Base-by-base conservation (phyloP, 2,888 invertebrate genomes). In the Adelognathus sp. region DNA sequence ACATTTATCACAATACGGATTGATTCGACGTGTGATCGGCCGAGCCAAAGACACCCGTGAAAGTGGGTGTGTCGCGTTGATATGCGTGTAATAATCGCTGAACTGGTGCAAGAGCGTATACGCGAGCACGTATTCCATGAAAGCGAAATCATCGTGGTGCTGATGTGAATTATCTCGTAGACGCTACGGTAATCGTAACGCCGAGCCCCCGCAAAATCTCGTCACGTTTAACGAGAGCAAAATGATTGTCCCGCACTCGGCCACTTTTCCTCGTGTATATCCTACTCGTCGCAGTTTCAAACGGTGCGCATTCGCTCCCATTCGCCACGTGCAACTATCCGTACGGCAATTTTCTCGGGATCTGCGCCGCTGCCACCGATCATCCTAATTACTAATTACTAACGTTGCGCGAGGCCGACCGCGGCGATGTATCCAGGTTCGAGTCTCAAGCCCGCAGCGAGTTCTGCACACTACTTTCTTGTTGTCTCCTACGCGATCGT, bases 331-430 rank as follows among this genome's bases (percentile, higher is more conserved):
- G 66, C 54, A 64, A 56, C 41, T 66, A 46, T 24, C 54, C 66
- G 39, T 54, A 46, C 44, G 60, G 44, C 33, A 54, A 79, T 71
- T 70, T 74, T 54, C 58, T 60, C 70, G 36, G 27, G 36, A 3
- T 21, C 18, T n/a, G 18, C 33, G 31, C 18, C 46, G 56, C 73
- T 41, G 21, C 6, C 7, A 7, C 9, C 4, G 50, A 33, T 66
- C 33, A 29, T 67, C 29, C 61, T 78, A 74, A 79, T 79, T 74
- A 71, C 61, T 78, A 74, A 79, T 79, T 74, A 71, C 39, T n/a
- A 29, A 58, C 69, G 33, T 46, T 52, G 36, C 74, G 78, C 66
- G 63, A 70, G 50, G 14, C n/a, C 16, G 16, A 29, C 54, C 50
- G 24, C 46, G 36, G 2, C 21, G 31, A 52, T 24, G 16, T 9